Conservation (phyloP, 2,797 vertebrate species). For the Astyanax mexicanus region DNA sequence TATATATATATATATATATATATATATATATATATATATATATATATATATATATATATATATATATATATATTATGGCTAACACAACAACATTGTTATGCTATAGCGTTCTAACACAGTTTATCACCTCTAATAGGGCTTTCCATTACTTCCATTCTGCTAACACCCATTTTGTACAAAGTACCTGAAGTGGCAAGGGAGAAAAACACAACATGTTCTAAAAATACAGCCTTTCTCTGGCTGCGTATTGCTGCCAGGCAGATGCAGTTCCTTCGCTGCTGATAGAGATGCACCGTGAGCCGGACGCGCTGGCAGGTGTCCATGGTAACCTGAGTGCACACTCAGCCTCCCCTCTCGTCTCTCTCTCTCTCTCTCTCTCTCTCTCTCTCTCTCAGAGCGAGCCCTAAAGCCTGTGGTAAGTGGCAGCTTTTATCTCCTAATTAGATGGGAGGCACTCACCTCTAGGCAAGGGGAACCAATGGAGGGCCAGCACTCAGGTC, state of each 20-base stretch:
- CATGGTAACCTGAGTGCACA: slow-evolving; percentile 89
- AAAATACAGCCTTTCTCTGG: slow-evolving; percentile 25
- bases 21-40: too few species aligned
- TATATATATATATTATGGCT: too few species aligned
- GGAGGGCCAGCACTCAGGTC: slow-evolving; percentile 39
- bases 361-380: slow-evolving; percentile 38
- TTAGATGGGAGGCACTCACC: slow-evolving; percentile 78
- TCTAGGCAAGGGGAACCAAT: slow-evolving; percentile 73
- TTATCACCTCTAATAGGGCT: slow-evolving; percentile 1
- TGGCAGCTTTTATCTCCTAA: slow-evolving; percentile 88
- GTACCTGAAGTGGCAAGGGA: slow-evolving; percentile 26
- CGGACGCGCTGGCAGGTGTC: slow-evolving; percentile 86
- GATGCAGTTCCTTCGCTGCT: slow-evolving; percentile 38
- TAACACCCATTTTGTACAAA: slow-evolving; percentile 30
- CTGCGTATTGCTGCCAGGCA: slow-evolving; percentile 27
- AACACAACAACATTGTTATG: neutral
- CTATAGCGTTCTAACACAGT: neutral
- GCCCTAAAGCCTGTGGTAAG: slow-evolving; percentile 76
- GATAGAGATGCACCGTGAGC: slow-evolving; percentile 67
- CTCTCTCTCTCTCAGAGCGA: slow-evolving; percentile 41
- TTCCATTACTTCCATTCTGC: slow-evolving; percentile 16
- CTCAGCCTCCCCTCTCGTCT: slow-evolving; percentile 59
- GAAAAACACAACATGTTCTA: slow-evolving; percentile 43
- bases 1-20: too few species aligned
- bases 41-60: too few species aligned